Base-by-base conservation (phyloP, 37 sponge, comb jelly and placozoan genomes). In the Crambe crambe region DNA sequence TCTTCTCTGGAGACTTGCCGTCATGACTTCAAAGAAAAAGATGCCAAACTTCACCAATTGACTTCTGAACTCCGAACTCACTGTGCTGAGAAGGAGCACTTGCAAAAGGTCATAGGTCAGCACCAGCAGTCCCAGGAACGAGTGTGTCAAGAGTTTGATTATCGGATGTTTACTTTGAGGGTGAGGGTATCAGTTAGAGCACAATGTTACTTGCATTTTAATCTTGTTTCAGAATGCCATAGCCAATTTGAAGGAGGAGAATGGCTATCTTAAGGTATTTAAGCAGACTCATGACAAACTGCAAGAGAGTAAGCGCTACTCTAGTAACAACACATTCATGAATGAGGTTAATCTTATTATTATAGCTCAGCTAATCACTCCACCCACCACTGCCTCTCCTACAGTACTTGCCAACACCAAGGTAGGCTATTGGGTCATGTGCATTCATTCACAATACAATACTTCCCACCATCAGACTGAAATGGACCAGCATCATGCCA, bases 211-310 rank as follows among this genome's bases (percentile, higher is more conserved):
- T n/a, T n/a, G n/a, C n/a, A n/a, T n/a, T n/a, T n/a, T n/a, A n/a
- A n/a, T n/a, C n/a, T 68, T 23, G 1, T 32, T 40, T 15, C 72
- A 85, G 85, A 85, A 47, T 44, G 70, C 77, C 26, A 76, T 77
- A 58, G 37, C n/a, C 23, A 61, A 31, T 3, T 51, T 77, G 66
- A 76, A 70, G 38, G 47, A 77, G 63, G 73, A 85, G 51, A 77
- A 76, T 39, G 3, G 44, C 4, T 22, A 22, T 6, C 67, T 86
- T 38, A 47, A 30, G 42, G 59, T 10, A 6, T 89, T 73, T 77
- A 84, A 89, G 56, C 44, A 69, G 36, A 77, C 86, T 1, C 58
- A 89, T 29, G 81, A 85, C 43, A 58, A 12, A 2, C 26, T 89
- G 20, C 90, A 85, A 70, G 42, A 73, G 20, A 63, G 90, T 85